Percentiles rank a stretch among this genome's conserved stretches.
Conservation (phyloP, 2,113 vertebrate genomes). For the Engraulis encrasicolus region DNA sequence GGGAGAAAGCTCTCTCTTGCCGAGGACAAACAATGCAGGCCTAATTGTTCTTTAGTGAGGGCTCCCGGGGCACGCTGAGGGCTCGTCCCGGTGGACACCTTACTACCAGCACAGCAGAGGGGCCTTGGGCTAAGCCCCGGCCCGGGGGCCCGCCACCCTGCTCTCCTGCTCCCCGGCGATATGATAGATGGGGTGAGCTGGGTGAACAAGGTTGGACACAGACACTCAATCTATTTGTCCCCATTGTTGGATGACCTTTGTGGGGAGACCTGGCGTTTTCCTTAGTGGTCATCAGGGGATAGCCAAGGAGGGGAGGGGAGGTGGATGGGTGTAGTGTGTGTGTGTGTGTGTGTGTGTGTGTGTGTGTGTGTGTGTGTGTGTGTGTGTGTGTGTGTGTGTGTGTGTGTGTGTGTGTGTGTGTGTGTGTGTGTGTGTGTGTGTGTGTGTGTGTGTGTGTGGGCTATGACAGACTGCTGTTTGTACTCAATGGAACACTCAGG, state of each 20-base stretch:
- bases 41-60: slow-evolving; percentile 77
- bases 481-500: too few relatives aligned
- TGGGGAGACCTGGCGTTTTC: slow-evolving; percentile 50
- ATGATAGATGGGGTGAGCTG: slow-evolving; percentile 75
- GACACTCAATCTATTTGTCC: slow-evolving; percentile 72
- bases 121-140: slow-evolving; percentile 55
- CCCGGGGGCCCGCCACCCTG: too few relatives aligned
- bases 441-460: too few relatives aligned
- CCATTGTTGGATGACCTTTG: slow-evolving; percentile 68
- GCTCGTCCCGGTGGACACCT: slow-evolving; percentile 72
- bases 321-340: too few relatives aligned
- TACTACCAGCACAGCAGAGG: slow-evolving; percentile 28
- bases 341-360: too few relatives aligned
- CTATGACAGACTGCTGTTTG: too few relatives aligned
- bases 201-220: slow-evolving; percentile 72
- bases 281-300: slow-evolving; percentile 60
- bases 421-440: too few relatives aligned
- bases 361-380: too few relatives aligned
- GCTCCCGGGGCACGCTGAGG: slow-evolving; percentile 64
- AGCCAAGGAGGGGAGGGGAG: too few relatives aligned
- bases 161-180: slow-evolving; percentile 49
- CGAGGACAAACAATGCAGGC: slow-evolving; percentile 73
- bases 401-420: too few relatives aligned
- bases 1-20: slow-evolving; percentile 65
- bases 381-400: too few relatives aligned